These are phyloP conservation scores for Drosophila pseudotalamancana DNA, from an alignment of 2,888 invertebrate genomes.

Conservation along the genomic window DNA sequence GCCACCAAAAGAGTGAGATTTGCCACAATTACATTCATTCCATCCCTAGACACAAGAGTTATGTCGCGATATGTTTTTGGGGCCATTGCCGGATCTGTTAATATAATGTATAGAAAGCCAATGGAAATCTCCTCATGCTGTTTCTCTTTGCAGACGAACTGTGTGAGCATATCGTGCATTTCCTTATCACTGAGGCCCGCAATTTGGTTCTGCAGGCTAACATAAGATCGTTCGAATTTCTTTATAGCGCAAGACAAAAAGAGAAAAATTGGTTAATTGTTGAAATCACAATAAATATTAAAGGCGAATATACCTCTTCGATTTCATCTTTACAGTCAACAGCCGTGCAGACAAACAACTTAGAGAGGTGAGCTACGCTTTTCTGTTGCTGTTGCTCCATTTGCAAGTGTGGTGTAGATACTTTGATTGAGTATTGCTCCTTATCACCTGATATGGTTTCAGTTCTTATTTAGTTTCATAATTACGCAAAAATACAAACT, in stretches of 20 bases:
- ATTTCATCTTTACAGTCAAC: constrained; percentile 95
- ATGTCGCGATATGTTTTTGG: constrained; percentile 96
- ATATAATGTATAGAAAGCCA: constrained; percentile 94
- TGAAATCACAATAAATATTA: too few relatives aligned
- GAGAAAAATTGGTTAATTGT: neutral
- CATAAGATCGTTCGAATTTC: constrained; percentile 95
- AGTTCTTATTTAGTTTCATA: constrained; percentile 47
- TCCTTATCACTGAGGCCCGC: constrained; percentile 96
- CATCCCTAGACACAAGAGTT: constrained; percentile 95
- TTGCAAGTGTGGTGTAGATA: constrained; percentile 51
- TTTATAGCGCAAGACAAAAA: constrained; percentile 85
- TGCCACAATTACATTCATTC: constrained; percentile 91
- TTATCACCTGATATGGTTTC: constrained; percentile 34
- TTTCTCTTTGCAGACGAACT: constrained; percentile 92
- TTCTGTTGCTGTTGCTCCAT: constrained; percentile 82
- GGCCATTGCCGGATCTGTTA: constrained; percentile 92
- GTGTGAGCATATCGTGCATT: constrained; percentile 95
- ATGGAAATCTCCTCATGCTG: constrained; percentile 97
- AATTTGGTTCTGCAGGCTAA: constrained; percentile 90
- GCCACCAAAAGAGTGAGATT: constrained; percentile 93
- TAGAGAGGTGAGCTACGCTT: constrained; percentile 85
- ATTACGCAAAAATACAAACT: constrained; percentile 40
- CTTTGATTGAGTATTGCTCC: constrained; percentile 38
- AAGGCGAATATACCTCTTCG: constrained; percentile 89
- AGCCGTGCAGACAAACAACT: constrained; percentile 92